These are phyloP conservation scores for Scomber japonicus DNA, from an alignment of 2,113 vertebrate species.

Conservation along the genomic window DNA sequence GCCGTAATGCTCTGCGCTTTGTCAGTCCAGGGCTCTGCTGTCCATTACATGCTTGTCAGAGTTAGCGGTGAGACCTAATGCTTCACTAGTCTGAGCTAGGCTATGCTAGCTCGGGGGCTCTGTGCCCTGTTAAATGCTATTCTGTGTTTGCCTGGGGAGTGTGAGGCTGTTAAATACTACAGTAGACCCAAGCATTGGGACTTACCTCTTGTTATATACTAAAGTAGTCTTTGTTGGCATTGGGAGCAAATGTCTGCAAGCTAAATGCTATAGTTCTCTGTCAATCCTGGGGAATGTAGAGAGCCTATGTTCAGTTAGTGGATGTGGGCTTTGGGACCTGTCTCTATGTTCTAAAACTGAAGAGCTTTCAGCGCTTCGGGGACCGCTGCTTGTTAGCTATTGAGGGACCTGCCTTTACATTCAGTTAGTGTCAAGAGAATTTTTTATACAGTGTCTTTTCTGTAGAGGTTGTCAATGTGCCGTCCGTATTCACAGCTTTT, in stretches of 20 bases:
- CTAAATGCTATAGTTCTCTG: slow-evolving; percentile 53
- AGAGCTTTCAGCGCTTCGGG: slow-evolving; percentile 67
- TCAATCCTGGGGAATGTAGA: slow-evolving; percentile 35
- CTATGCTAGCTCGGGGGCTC: slow-evolving; percentile 44
- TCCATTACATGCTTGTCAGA: slow-evolving; percentile 69
- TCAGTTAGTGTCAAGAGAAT: slow-evolving; percentile 47
- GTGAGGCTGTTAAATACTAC: slow-evolving; percentile 72
- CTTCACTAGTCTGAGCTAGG: slow-evolving; percentile 39
- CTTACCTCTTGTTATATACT: slow-evolving; percentile 65
- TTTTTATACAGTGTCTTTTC: slow-evolving; percentile 25
- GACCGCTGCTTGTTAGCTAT: slow-evolving; percentile 45
- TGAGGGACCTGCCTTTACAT: slow-evolving; percentile 63
- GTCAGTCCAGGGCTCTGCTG: background rate
- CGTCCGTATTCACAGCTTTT: slow-evolving; percentile 36
- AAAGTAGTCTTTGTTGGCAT: slow-evolving; percentile 72
- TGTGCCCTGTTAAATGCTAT: slow-evolving; percentile 66
- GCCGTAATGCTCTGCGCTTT: slow-evolving; percentile 32
- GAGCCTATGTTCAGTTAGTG: slow-evolving; percentile 42
- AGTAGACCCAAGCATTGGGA: slow-evolving; percentile 69
- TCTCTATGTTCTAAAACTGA: slow-evolving; percentile 60
- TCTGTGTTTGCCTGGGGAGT: slow-evolving; percentile 72
- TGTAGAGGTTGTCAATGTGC: slow-evolving; percentile 22
- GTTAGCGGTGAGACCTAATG: slow-evolving; percentile 47
- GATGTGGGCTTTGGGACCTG: slow-evolving; percentile 64
- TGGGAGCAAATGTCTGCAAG: slow-evolving; percentile 48